Base-by-base conservation (phyloP, 1,140 invertebrate genomes). In the Drosophila insularis region DNA sequence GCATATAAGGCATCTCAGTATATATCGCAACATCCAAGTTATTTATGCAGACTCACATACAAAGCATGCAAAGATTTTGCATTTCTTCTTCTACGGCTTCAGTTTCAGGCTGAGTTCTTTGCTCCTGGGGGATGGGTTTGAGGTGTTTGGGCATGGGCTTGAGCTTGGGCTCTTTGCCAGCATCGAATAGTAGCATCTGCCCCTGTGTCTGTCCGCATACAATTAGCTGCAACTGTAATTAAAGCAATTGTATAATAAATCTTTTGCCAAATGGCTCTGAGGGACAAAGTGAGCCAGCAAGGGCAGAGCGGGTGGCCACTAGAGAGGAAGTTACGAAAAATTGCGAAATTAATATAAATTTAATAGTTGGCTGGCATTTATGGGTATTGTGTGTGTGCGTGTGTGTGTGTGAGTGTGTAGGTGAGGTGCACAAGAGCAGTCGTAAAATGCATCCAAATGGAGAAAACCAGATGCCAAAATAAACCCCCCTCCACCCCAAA, bases 141-240 rank as follows among this genome's bases (percentile, higher is more conserved):
- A 11, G 27, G 27, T 27, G 35, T 11, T 4, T 13, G 35, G 35
- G 10, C 35, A 37, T 37, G 35, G 35, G 35, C 35, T 37, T 37
- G 10, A 2, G 4, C 37, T 19, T 68, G 73, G 73, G 73, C 73
- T 63, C 53, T 46, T 35, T 76, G 73, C 73, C 73, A 79, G 77
- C 62, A 60, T 63, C 65, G 40, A 77, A 66, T 74, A 78, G 82
- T 63, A 87, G 79, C 82, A 82, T 76, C 84, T 87, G 84, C 79
- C 68, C 50, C 50, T 63, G 71, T 59, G 59, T 50, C 43, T 31
- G 68, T 65, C 64, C 80, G 84, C 82, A 87, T 87, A 87, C 82
- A 87, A 87, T 87, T 87, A 87, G 84, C 84, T 82, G 84, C 79
- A 89, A 87, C 82, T 82, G 79, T 87, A 87, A 87, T 87, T 87